These are phyloP conservation scores for Aegithalos caudatus DNA, from an alignment of 2,113 vertebrate species.

Conservation along the genomic window DNA sequence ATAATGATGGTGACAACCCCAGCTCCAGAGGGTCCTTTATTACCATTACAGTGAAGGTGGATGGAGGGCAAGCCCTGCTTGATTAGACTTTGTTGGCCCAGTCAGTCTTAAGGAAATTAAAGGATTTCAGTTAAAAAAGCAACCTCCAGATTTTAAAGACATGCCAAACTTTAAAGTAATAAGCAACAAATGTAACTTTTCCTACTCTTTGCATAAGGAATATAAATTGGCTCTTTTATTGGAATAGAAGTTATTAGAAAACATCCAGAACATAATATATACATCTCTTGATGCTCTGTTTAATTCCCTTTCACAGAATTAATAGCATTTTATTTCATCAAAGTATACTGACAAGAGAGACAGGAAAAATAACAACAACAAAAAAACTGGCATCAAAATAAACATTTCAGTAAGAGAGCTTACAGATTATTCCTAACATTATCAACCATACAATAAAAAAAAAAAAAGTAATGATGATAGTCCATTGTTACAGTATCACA, in stretches of 20 bases:
- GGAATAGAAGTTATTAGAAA: neutral
- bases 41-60: conserved; percentile 27
- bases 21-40: conserved; percentile 49
- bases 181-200: neutral
- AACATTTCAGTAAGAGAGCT: neutral
- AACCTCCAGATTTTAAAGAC: neutral
- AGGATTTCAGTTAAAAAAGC: neutral
- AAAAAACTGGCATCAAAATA: neutral
- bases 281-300: neutral
- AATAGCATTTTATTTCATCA: neutral
- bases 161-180: neutral
- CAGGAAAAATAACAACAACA: neutral
- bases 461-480: neutral
- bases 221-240: neutral
- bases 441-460: neutral
- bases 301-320: neutral
- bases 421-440: neutral
- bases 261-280: neutral
- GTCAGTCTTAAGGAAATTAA: conserved; percentile 22
- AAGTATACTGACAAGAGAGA: neutral
- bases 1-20: conserved; percentile 64
- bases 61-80: neutral
- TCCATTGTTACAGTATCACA: neutral
- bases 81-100: neutral
- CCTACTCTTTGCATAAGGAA: neutral